Percentiles rank a stretch among this genome's conserved stretches.
Evolutionary conservation across 2,888 invertebrate genomes (phyloP).

Genomic region (Luperina testacea): DNA sequence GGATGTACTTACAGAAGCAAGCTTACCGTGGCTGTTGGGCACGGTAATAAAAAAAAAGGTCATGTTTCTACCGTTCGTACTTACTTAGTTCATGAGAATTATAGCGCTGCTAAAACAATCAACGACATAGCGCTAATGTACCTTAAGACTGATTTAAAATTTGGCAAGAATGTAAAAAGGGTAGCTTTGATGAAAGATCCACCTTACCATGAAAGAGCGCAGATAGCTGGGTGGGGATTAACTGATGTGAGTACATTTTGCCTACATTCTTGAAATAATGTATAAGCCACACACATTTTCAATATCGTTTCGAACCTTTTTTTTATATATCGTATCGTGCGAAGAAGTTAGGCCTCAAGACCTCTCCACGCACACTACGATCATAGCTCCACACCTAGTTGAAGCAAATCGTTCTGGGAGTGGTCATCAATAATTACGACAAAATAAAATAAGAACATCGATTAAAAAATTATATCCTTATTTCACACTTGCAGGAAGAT

Average conservation of each 20-base stretch:
- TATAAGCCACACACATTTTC: too few relatives aligned
- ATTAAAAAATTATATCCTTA: neutral
- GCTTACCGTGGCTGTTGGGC: conserved; percentile 49
- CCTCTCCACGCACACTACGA: neutral
- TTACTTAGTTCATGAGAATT: conserved; percentile 48
- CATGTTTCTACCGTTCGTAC: neutral
- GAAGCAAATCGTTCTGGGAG: neutral
- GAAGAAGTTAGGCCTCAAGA: neutral
- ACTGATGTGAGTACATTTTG: conserved; percentile 30
- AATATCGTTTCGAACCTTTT: neutral
- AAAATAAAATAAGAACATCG: neutral
- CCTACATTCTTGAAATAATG: neutral
- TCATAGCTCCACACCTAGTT: neutral
- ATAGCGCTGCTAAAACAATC: accelerated
- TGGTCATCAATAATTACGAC: neutral
- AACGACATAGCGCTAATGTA: conserved; percentile 64
- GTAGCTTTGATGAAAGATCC: conserved; percentile 60
- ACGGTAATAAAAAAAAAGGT: conserved; percentile 35
- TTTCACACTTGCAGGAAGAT: conserved; percentile 9
- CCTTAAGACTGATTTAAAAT: conserved; percentile 30
- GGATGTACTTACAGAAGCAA: neutral
- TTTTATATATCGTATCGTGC: neutral
- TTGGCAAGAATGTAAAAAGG: conserved; percentile 50
- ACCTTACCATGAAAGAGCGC: conserved; percentile 41
- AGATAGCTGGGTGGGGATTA: conserved; percentile 66